phyloP scores from a whole-genome alignment of 1,140 invertebrate species.

The Drosophila lacteicornis region DNA sequence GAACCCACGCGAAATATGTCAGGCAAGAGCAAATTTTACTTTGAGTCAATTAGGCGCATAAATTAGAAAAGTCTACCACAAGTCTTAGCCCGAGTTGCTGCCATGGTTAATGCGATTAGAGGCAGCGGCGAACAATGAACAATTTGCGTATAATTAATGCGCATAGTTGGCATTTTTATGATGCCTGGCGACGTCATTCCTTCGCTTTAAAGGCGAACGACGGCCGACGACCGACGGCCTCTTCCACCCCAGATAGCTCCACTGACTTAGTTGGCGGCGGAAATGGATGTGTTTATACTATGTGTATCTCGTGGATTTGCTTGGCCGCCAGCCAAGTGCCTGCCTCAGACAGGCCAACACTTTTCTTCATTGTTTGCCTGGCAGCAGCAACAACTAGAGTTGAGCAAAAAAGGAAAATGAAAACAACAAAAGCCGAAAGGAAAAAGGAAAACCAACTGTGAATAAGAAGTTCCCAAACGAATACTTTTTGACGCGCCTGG shows the following conservation, averaged over 20 bases:
- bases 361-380: constrained; percentile 67
- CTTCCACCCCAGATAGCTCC: constrained; percentile 3
- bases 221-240: neutral
- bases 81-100: constrained; percentile 31
- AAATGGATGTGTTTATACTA: constrained; percentile 54
- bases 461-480: constrained; percentile 63
- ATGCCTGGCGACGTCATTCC: constrained; percentile 26
- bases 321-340: constrained; percentile 68
- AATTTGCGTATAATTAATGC: constrained; percentile 60
- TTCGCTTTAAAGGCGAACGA: constrained; percentile 32
- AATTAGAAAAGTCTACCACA: constrained; percentile 63
- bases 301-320: constrained; percentile 37
- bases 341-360: constrained; percentile 73
- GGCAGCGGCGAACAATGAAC: constrained; percentile 49
- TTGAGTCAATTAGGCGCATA: constrained; percentile 70
- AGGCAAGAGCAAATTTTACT: constrained; percentile 43
- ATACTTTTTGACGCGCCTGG: constrained; percentile 74
- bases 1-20: constrained; percentile 34
- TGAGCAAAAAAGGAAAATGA: neutral
- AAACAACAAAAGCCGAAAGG: constrained; percentile 12
- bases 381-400: constrained; percentile 38
- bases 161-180: constrained; percentile 60
- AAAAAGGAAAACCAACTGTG: constrained; percentile 55
- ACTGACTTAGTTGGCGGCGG: constrained; percentile 44
- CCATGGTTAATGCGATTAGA: constrained; percentile 53